These are phyloP conservation scores for Potamarius usumacintae DNA, from an alignment of 2,113 vertebrate genomes.

Conservation along the genomic window DNA sequence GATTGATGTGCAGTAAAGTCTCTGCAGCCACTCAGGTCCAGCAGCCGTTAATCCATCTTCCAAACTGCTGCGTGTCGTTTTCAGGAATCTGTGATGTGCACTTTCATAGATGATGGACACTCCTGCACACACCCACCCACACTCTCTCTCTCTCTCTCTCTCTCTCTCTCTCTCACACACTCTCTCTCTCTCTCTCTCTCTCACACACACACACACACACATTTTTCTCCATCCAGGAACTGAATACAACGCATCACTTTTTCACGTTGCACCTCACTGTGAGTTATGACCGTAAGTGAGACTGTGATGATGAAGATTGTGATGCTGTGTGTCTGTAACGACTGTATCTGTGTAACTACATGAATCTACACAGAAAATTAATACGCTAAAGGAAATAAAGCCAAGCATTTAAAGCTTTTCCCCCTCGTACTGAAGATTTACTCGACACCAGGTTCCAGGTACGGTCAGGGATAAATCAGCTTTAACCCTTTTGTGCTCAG, in stretches of 20 bases:
- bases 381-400: not conserved
- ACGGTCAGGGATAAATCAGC: not conserved
- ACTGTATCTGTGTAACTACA: not conserved
- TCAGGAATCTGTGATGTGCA: not conserved
- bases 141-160: no score
- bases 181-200: no score
- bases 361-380: not conserved
- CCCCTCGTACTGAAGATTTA: not conserved
- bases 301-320: not conserved
- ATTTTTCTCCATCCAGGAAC: not conserved
- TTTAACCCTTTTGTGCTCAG: not conserved
- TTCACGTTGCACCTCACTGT: not conserved
- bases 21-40: not conserved
- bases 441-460: no score
- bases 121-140: not conserved
- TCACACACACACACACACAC: not conserved
- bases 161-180: no score
- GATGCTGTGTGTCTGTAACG: not conserved
- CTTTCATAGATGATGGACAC: not conserved
- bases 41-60: not conserved
- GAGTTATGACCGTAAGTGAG: not conserved
- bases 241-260: not conserved
- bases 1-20: not conserved
- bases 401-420: not conserved
- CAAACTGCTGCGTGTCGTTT: not conserved